Percentiles rank a stretch among this genome's conserved stretches.
Conservation (phyloP, 1,140 invertebrate genomes). For the Belonocnema kinseyi region DNA sequence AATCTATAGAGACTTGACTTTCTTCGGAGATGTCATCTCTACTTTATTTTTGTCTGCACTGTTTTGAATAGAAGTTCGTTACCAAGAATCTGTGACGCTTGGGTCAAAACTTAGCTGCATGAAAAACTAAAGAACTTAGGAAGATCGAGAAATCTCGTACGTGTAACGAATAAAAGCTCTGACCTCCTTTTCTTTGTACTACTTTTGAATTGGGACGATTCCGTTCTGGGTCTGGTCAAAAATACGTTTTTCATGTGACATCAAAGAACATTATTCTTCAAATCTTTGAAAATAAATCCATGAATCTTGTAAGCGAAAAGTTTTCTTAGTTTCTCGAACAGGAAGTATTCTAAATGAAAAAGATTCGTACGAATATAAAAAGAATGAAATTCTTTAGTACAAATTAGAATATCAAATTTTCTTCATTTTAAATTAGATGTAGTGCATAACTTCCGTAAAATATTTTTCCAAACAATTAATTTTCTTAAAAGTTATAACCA, state of each 20-base stretch:
- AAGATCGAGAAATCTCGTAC: background rate
- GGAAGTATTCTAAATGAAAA: background rate
- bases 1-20: background rate
- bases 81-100: background rate
- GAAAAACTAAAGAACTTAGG: background rate
- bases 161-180: background rate
- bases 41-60: background rate
- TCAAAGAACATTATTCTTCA: conserved; percentile 1
- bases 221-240: background rate
- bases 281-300: background rate
- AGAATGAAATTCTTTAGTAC: too few relatives aligned
- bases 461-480: too few relatives aligned
- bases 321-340: background rate
- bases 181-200: conserved; percentile 6
- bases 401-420: too few relatives aligned
- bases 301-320: background rate
- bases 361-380: too few relatives aligned
- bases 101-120: background rate
- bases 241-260: conserved; percentile 7
- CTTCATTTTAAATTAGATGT: too few relatives aligned
- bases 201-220: conserved; percentile 7
- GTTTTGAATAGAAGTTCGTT: background rate
- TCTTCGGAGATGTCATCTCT: background rate
- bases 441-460: too few relatives aligned
- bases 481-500: too few relatives aligned